A percentile compares a stretch with the other conserved stretches of the same genome.
These are phyloP conservation scores for Syrphus vitripennis DNA, from an alignment of 2,888 invertebrate species.

Conservation along the genomic window DNA sequence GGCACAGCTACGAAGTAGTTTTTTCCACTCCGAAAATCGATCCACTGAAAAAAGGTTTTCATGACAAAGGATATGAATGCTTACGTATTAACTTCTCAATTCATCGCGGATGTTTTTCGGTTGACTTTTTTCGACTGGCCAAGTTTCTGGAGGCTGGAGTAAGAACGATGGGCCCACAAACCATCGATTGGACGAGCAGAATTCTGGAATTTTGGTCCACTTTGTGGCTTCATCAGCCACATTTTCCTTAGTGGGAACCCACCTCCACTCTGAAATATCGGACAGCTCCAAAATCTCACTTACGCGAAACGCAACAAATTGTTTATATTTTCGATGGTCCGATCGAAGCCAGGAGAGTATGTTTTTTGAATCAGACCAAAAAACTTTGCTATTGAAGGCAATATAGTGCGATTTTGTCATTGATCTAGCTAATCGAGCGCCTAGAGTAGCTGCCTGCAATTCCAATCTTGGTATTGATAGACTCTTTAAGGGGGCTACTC, in stretches of 20 bases:
- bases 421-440: conserved; percentile 11
- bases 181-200: background rate
- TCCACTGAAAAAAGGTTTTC: background rate
- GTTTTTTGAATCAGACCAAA: conserved; percentile 73
- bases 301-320: background rate
- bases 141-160: background rate
- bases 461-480: background rate
- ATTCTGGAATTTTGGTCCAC: background rate
- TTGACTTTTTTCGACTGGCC: background rate
- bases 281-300: background rate
- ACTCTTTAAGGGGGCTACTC: background rate
- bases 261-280: background rate
- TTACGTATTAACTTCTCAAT: background rate
- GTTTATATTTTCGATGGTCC: conserved; percentile 48
- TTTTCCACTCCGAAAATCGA: conserved; percentile 1
- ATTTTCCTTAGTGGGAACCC: background rate
- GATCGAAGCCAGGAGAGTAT: conserved; percentile 73
- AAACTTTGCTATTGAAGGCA: conserved; percentile 30
- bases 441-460: too few relatives aligned
- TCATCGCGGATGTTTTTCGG: background rate
- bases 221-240: conserved; percentile 14
- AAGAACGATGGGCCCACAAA: background rate
- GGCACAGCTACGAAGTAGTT: background rate
- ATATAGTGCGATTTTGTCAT: conserved; percentile 22
- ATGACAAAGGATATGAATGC: background rate